Conservation (phyloP, 2,797 vertebrate genomes). For the Acrocephalus scirpaceus region DNA sequence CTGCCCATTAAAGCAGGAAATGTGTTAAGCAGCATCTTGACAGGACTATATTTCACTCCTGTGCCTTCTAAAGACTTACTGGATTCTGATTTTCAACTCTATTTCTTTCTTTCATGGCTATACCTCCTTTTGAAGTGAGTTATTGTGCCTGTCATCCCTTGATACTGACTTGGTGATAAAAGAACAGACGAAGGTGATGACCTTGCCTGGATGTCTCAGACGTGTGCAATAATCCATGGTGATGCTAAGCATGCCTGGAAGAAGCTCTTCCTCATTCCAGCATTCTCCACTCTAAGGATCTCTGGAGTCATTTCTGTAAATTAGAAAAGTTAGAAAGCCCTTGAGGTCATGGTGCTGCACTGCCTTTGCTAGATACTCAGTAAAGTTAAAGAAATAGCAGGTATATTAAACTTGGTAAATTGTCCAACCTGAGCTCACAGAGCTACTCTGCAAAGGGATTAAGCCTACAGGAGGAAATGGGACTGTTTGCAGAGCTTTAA, state of each 20-base stretch:
- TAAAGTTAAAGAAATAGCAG: background rate
- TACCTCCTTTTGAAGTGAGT: background rate
- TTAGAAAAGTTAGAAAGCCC: background rate
- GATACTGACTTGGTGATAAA: conserved; percentile 6
- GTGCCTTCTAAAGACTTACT: background rate
- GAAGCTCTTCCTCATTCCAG: background rate
- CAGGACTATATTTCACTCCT: background rate
- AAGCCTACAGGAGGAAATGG: background rate
- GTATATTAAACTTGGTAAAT: background rate
- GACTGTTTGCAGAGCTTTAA: background rate
- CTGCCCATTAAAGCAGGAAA: background rate
- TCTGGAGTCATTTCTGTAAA: background rate
- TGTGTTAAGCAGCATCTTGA: background rate
- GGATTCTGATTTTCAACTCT: background rate
- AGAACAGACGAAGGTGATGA: background rate
- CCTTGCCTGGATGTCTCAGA: background rate
- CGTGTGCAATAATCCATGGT: background rate
- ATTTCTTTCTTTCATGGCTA: background rate
- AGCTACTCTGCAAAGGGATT: background rate
- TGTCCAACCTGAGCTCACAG: background rate
- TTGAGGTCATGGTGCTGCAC: background rate
- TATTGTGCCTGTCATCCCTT: background rate
- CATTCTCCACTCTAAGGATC: background rate
- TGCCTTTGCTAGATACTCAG: background rate
- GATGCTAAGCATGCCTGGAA: background rate